Conservation (phyloP, 2,113 vertebrate genomes). For the Dissostichus mawsoni region DNA sequence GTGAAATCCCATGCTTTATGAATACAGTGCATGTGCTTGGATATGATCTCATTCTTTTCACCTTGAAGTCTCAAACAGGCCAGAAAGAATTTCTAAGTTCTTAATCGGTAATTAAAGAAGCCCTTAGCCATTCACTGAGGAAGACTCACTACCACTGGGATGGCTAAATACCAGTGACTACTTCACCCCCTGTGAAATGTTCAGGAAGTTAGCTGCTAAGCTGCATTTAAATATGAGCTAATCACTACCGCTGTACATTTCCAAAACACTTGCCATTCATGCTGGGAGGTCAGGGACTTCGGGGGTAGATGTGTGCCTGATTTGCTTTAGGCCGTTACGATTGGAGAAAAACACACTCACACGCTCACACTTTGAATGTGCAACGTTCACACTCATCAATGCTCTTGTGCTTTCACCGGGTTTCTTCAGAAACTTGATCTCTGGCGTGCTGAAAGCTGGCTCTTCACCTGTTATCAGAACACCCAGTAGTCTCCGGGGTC, state of each 20-base stretch:
- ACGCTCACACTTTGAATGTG: constrained; percentile 62
- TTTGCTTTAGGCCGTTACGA: constrained; percentile 39
- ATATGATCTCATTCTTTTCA: constrained; percentile 22
- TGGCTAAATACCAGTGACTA: constrained; percentile 56
- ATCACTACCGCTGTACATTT: constrained; percentile 76
- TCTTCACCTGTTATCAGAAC: constrained; percentile 78
- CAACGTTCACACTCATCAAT: constrained; percentile 76
- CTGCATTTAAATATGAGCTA: constrained; percentile 79
- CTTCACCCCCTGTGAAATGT: constrained; percentile 62
- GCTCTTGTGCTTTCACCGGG: constrained; percentile 56
- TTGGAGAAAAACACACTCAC: constrained; percentile 25
- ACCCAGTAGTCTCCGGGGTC: constrained; percentile 65
- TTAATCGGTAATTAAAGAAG: constrained; percentile 66
- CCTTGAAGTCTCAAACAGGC: constrained; percentile 16
- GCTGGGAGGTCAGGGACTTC: constrained; percentile 75
- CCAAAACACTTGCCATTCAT: constrained; percentile 64
- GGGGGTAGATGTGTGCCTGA: constrained; percentile 60
- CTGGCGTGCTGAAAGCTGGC: constrained; percentile 68
- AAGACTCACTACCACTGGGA: constrained; percentile 54
- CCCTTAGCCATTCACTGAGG: constrained; percentile 35
- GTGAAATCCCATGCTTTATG: not conserved
- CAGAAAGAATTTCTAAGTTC: constrained; percentile 38
- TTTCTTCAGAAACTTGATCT: constrained; percentile 78
- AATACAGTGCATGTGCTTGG: not conserved
- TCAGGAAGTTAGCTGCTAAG: constrained; percentile 74